phyloP scores from a whole-genome alignment of 2,888 invertebrate genomes.

The Gasteruption jaculator region DNA sequence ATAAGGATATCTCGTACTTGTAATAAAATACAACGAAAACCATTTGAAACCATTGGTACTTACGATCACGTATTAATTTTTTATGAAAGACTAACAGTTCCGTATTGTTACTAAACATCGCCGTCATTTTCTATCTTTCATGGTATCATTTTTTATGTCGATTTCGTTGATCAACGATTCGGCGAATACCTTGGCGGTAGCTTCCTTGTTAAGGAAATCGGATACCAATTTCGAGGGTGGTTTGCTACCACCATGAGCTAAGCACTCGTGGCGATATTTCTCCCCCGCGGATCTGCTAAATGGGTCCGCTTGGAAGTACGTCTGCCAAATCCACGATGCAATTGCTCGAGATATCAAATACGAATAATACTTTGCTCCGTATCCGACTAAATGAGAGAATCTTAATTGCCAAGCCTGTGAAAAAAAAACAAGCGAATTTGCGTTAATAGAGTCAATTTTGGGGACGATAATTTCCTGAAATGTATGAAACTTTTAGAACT shows the following conservation, averaged over 20 bases:
- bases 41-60: conserved; percentile 2
- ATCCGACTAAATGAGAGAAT: conserved; percentile 95
- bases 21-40: conserved; percentile 43
- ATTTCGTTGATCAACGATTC: conserved; percentile 74
- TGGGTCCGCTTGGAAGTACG: conserved; percentile 75
- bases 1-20: conserved; percentile 43
- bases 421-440: conserved; percentile 21
- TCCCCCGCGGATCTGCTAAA: conserved; percentile 75
- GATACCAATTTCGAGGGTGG: conserved; percentile 75
- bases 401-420: conserved; percentile 87
- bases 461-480: no score
- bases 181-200: conserved; percentile 74
- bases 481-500: background rate
- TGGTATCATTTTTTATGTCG: conserved; percentile 59
- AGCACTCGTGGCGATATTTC: conserved; percentile 68
- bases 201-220: conserved; percentile 72
- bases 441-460: background rate
- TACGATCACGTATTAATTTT: background rate
- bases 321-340: conserved; percentile 90
- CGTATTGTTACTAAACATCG: background rate
- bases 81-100: conserved; percentile 18
- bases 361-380: conserved; percentile 98
- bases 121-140: no score
- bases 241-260: conserved; percentile 84
- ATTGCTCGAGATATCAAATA: conserved; percentile 93